These are phyloP conservation scores for Muscicapa adusta DNA, from an alignment of 2,113 vertebrate species.

Conservation along the genomic window DNA sequence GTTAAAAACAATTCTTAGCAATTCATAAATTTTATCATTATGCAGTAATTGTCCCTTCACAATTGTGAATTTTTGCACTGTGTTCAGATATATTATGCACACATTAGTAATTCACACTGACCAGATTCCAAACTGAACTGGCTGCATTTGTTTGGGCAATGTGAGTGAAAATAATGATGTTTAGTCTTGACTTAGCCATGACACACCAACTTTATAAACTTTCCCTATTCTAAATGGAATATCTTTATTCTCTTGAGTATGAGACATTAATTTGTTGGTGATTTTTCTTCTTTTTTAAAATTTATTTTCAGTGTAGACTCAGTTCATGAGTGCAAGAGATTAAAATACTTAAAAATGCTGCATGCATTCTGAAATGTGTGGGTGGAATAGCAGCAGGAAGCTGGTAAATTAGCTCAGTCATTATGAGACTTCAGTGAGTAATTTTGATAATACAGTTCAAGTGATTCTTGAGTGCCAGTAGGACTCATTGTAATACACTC, in stretches of 20 bases:
- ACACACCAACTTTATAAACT: not conserved
- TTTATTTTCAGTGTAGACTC: not conserved
- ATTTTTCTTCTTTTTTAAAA: not conserved
- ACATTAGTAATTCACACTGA: not conserved
- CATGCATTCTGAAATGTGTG: fast-evolving
- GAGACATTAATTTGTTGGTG: not conserved
- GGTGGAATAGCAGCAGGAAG: not conserved
- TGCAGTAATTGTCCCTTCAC: not conserved
- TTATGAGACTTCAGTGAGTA: not conserved
- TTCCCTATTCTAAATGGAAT: not conserved
- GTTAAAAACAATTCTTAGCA: not conserved
- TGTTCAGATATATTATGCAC: not conserved
- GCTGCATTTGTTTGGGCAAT: not conserved
- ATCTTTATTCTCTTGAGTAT: not conserved
- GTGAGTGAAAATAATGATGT: not conserved
- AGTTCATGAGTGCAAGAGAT: not conserved
- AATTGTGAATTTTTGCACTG: not conserved
- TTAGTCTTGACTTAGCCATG: not conserved
- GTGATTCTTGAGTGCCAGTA: not conserved
- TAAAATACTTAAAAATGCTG: not conserved
- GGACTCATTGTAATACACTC: not conserved
- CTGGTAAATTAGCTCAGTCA: not conserved
- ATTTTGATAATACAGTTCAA: not conserved
- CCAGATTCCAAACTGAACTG: not conserved
- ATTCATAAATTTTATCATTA: not conserved